Percentiles rank a stretch among this genome's conserved stretches.
These are phyloP conservation scores for Fopius arisanus DNA, from an alignment of 1,140 invertebrate genomes.

Conservation along the genomic window DNA sequence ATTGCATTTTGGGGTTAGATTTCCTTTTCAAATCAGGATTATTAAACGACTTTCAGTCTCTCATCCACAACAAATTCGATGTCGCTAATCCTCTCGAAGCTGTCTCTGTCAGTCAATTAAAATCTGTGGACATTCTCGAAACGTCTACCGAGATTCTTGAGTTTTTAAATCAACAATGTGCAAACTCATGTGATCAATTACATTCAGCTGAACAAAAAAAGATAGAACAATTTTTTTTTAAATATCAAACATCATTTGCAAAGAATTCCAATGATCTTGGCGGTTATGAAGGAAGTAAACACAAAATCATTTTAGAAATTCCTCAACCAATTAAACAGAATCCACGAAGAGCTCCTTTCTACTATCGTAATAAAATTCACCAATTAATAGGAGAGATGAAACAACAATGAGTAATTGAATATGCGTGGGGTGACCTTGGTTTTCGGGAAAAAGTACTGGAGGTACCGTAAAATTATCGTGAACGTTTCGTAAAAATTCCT, in stretches of 20 bases:
- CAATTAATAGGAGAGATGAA: background rate
- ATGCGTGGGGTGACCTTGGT: too few relatives aligned
- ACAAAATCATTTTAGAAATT: background rate
- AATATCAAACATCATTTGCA: too few relatives aligned
- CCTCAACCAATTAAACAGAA: background rate
- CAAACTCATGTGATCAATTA: background rate
- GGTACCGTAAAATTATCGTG: background rate
- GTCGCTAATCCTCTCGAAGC: background rate
- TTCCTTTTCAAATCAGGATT: background rate
- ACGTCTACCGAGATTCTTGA: background rate
- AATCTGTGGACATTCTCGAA: background rate
- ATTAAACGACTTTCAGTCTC: background rate
- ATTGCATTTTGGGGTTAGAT: background rate
- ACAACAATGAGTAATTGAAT: background rate
- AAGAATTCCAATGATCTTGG: background rate
- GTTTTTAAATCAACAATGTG: background rate
- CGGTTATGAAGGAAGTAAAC: background rate
- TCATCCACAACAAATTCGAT: background rate
- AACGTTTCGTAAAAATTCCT: too few relatives aligned
- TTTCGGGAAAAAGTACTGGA: background rate
- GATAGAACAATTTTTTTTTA: too few relatives aligned
- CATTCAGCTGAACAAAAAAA: background rate
- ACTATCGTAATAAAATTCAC: background rate
- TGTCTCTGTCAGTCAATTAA: background rate
- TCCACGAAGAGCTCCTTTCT: background rate